Conservation (phyloP, 1,140 invertebrate genomes). For the Drosophila serrata region DNA sequence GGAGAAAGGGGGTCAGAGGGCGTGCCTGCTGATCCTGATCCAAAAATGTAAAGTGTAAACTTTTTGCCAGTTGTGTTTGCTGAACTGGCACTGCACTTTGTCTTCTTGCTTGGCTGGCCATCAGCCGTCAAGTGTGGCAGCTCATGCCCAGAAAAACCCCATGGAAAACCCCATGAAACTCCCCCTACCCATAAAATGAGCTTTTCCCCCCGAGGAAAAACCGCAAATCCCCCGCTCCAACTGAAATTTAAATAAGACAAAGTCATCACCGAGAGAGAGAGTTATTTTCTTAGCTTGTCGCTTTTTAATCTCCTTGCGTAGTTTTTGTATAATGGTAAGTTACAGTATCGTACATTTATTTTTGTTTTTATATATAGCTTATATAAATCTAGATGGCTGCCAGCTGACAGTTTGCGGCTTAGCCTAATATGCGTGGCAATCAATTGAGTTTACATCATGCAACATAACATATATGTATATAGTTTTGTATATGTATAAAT, state of each 20-base stretch:
- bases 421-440: conserved; percentile 52
- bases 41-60: conserved; percentile 71
- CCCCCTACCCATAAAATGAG: background rate
- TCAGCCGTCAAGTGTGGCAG: conserved; percentile 51
- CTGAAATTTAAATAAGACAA: conserved; percentile 70
- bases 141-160: conserved; percentile 12
- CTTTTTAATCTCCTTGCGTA: conserved; percentile 69
- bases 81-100: conserved; percentile 48
- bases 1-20: conserved; percentile 4
- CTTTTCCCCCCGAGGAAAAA: conserved; percentile 6
- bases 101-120: conserved; percentile 46
- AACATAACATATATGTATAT: conserved; percentile 3
- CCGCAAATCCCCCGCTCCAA: conserved; percentile 31
- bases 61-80: conserved; percentile 72
- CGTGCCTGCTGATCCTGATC: conserved; percentile 25
- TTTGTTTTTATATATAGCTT: conserved; percentile 38
- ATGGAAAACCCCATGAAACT: background rate
- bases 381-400: conserved; percentile 61
- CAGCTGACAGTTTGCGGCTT: conserved; percentile 41
- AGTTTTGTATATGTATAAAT: conserved; percentile 17
- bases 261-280: conserved; percentile 38
- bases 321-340: conserved; percentile 49
- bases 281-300: conserved; percentile 42
- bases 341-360: conserved; percentile 53
- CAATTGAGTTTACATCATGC: conserved; percentile 26